Evolutionary conservation across 2,797 vertebrate genomes (phyloP), one percentile per base, ranked within the genome.

Genomic region (Phataginus tricuspis): DNA sequence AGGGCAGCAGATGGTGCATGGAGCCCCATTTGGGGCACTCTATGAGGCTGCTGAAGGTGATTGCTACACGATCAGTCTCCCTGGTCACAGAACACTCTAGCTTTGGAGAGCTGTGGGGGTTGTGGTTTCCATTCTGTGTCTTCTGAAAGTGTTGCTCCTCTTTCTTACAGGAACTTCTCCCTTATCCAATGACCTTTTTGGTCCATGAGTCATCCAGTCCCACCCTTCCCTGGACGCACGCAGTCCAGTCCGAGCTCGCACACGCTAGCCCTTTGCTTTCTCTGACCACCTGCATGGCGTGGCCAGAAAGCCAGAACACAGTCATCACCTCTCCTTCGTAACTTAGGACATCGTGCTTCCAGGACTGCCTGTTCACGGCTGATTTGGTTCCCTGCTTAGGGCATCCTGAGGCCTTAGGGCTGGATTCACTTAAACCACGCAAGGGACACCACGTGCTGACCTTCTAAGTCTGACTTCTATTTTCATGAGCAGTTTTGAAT

Each of bases 1-100:
- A 18, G 34, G 25, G 51, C 1, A 16, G 27, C 0, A 1, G 18
- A 34, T 4, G 1, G 19, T 6, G 0, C 7, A 10, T 39, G 64
- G n/a, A 39, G 19, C n/a, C 13, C 23, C 15, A 16, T 3, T 18
- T 27, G 13, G 21, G 42, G 2, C 12, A 15, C 34, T 42, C 4
- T 51, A 29, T 27, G 10, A 19, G 53, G 49, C 1, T 61, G 15
- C 27, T 15, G 1, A 0, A 0, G n/a, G 14, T 37, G 7, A 13
- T 8, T 19, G 7, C 84, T n/a, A 15, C 4, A 25, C 15, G 2
- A 75, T 34, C 14, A 5, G 2, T 59, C 42, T 53, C 42, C 61
- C 34, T 80, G 31, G 14, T 71, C 71, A 63, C 31, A 64, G 63
- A 39, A 21, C n/a, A 57, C 6, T 53, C 37, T 5, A 10, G 10